Base-by-base conservation (phyloP, 2,888 invertebrate genomes). In the Cenopis cana region DNA sequence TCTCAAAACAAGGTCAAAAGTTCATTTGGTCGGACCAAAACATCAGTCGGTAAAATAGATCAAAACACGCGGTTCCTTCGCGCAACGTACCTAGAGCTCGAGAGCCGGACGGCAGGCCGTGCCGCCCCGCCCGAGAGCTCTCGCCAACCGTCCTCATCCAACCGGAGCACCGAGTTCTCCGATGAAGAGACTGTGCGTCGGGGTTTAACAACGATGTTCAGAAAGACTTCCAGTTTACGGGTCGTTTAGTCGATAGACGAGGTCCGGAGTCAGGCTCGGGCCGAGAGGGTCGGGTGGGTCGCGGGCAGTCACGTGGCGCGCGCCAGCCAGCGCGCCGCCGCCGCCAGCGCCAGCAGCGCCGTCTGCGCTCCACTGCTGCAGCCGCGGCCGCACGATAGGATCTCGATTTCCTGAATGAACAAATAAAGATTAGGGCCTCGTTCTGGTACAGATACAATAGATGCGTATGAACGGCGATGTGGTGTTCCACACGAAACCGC, bases 301-400 rank as follows among this genome's bases (percentile, higher is more conserved):
- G 75, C 76, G 71, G 74, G 82, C 83, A 93, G 91, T 93, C 93
- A 93, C 93, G 93, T 89, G 80, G 81, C 79, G 68, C 85, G 64
- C 33, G 74, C 57, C 68, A 77, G 74, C 77, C 77, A 78, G 46
- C 82, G 76, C 69, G 84, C 76, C 72, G 87, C 78, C 68, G 84
- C 76, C 71, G 88, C 78, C 74, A 82, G 81, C 59, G 79, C 75
- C 66, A 85, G 67, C 50, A 87, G 75, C 20, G 82, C 85, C 75
- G 81, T 75, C 36, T 85, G 66, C 8, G 91, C 85, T 56, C 78
- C 77, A 54, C 79, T 74, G 52, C 85, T 85, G 0, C 79, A 85
- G 14, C 89, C 91, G 76, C 94, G 94, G 3, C 95, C 95, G 82
- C 95, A 95, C 36, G 95, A 94, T 77, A 93, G 94, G 77, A 95